Evolutionary conservation across 2,888 invertebrate species (phyloP).

Genomic region (Helicoverpa assulta): DNA sequence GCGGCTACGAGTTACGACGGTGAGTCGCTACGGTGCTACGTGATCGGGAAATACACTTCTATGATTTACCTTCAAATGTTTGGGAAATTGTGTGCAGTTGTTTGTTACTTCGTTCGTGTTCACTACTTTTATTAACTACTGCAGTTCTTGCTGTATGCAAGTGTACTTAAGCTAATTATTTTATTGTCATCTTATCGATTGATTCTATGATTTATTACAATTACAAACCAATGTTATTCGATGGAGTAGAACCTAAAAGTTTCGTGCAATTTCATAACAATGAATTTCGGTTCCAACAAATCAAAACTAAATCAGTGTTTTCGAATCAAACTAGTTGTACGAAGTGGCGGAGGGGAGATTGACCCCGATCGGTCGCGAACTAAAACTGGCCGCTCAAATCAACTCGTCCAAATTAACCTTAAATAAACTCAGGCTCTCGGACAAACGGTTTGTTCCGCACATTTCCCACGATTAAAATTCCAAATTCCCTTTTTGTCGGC

Average conservation of each 20-base stretch:
- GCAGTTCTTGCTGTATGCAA: conserved; percentile 15
- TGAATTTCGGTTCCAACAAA: conserved; percentile 56
- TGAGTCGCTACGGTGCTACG: conserved; percentile 66
- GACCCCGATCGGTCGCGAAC: conserved; percentile 75
- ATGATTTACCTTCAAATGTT: conserved; percentile 57
- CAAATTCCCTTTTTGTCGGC: conserved; percentile 81
- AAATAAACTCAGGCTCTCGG: conserved; percentile 78
- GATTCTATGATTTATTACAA: neutral
- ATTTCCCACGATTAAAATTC: conserved; percentile 82
- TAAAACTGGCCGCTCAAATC: conserved; percentile 78
- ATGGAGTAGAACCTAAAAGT: conserved; percentile 31
- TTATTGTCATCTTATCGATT: neutral
- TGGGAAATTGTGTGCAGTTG: conserved; percentile 40
- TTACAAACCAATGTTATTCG: conserved; percentile 11
- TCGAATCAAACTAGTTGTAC: conserved; percentile 63
- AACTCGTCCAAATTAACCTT: conserved; percentile 83
- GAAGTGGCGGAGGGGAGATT: conserved; percentile 55
- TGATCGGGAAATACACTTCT: conserved; percentile 54
- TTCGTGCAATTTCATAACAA: conserved; percentile 44
- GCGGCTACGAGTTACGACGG: conserved; percentile 64
- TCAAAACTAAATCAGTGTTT: conserved; percentile 63
- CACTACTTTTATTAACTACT: conserved; percentile 18
- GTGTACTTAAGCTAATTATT: neutral
- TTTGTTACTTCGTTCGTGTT: conserved; percentile 25
- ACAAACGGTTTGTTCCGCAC: conserved; percentile 52